Evolutionary conservation across 1,140 invertebrate genomes (phyloP), one percentile per base, ranked within the genome.

Genomic region (Zaprionus ornatus): DNA sequence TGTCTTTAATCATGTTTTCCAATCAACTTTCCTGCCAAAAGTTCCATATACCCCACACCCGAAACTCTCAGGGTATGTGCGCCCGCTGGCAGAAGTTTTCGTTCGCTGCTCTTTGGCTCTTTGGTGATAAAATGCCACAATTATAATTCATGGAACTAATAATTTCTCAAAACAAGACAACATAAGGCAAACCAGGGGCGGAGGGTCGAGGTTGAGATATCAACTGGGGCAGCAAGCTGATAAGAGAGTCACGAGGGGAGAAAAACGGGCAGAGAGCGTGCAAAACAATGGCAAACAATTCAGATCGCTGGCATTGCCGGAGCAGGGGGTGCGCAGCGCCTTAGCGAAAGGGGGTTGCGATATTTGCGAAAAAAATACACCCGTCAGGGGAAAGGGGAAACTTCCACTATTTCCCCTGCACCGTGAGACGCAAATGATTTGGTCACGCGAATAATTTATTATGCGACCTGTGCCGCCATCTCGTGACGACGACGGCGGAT

Each of bases 401-500:
- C 29, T 29, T 29, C 29, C 29, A 10, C 29, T 10, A 32, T 9
- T 10, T 21, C 3, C 15, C 7, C 7, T 23, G 19, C 55, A 21
- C 15, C 17, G 27, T 29, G 17, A 71, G 84, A 73, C 75, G 85
- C 84, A 88, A 88, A 88, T 84, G 87, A 88, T 88, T 88, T 88
- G 85, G 85, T 88, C 85, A 88, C 85, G 85, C 85, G 84, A 88
- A 90, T 88, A 88, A 88, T 88, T 88, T 88, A 88, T 88, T 88
- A 88, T 88, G 80, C 78, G 78, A 88, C 80, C 80, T 76, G 65
- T 78, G 74, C 67, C 82, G 70, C 70, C 77, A 87, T 87, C 77
- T 87, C 84, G 84, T 87, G 83, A 80, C 84, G 27, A 35, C 40
- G 25, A 50, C 71, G 37, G 59, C 83, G 83, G 80, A 87, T 88